phyloP scores from a whole-genome alignment of 1,140 invertebrate genomes.

The Alviniconcha marisindica region DNA sequence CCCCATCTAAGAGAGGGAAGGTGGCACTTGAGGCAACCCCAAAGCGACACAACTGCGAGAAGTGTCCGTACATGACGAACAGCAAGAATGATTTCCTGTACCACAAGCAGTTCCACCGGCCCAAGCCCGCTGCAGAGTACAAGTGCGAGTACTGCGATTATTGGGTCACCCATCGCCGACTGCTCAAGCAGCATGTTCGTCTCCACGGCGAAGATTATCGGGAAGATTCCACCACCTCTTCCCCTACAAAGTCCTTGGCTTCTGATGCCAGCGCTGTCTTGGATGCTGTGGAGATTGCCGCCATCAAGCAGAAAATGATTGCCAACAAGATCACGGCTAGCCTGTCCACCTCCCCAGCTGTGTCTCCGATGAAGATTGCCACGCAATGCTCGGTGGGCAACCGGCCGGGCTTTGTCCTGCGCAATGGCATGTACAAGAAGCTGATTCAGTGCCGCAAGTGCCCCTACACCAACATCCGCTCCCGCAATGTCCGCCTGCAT shows the following conservation, averaged over 20 bases:
- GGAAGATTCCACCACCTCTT: conserved; percentile 45
- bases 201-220: conserved; percentile 80
- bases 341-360: conserved; percentile 60
- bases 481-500: conserved; percentile 88
- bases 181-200: conserved; percentile 86
- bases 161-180: conserved; percentile 87
- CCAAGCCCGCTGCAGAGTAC: conserved; percentile 81
- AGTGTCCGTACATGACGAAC: conserved; percentile 77
- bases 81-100: conserved; percentile 90
- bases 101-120: conserved; percentile 90
- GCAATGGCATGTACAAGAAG: conserved; percentile 83
- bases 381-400: conserved; percentile 61
- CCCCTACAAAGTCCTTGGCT: conserved; percentile 67
- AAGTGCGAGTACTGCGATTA: conserved; percentile 89
- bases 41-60: conserved; percentile 72
- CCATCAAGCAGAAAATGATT: conserved; percentile 72
- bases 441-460: conserved; percentile 91
- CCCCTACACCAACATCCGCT: conserved; percentile 85
- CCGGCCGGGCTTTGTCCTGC: conserved; percentile 62
- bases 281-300: conserved; percentile 70
- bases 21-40: conserved; percentile 34
- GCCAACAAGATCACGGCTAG: conserved; percentile 69
- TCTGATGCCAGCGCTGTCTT: conserved; percentile 64
- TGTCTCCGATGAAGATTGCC: conserved; percentile 69
- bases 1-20: conserved; percentile 38